Evolutionary conservation across 2,888 invertebrate genomes (phyloP).

Genomic region (Argynnis bischoffii): DNA sequence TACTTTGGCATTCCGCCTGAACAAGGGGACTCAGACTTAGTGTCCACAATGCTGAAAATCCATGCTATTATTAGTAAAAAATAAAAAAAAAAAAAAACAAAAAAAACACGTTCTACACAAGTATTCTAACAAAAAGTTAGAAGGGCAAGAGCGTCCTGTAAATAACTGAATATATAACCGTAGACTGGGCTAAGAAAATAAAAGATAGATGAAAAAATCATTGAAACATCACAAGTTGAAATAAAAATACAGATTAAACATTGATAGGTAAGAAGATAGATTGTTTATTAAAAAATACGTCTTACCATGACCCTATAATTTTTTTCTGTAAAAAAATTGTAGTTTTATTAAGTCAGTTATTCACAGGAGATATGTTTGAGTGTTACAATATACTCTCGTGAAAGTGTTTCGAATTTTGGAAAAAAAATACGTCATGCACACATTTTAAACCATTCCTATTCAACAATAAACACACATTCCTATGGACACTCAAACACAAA

Average conservation of each 20-base stretch:
- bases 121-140: slow-evolving; percentile 30
- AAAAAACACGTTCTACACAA: slow-evolving; percentile 38
- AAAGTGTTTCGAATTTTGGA: slow-evolving; percentile 40
- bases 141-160: slow-evolving; percentile 55
- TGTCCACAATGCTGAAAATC: slow-evolving; percentile 82
- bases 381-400: slow-evolving; percentile 34
- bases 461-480: slow-evolving; percentile 72
- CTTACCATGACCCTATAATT: background rate
- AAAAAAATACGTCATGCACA: slow-evolving; percentile 61
- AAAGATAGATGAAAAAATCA: background rate
- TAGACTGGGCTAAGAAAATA: slow-evolving; percentile 60
- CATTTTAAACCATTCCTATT: slow-evolving; percentile 64
- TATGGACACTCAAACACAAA: slow-evolving; percentile 74
- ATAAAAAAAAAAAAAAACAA: slow-evolving; percentile 60
- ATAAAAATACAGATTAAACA: too few species aligned
- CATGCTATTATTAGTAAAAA: slow-evolving; percentile 79
- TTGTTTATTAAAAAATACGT: slow-evolving; percentile 16
- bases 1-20: slow-evolving; percentile 81
- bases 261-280: slow-evolving; percentile 5
- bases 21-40: slow-evolving; percentile 78
- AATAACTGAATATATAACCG: slow-evolving; percentile 68
- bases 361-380: slow-evolving; percentile 62
- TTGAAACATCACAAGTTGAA: too few species aligned
- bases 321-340: too few species aligned
- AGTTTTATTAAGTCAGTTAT: slow-evolving; percentile 63